These are phyloP conservation scores for Sebastes taczanowskii DNA, from an alignment of 2,797 vertebrate species.

Conservation along the genomic window DNA sequence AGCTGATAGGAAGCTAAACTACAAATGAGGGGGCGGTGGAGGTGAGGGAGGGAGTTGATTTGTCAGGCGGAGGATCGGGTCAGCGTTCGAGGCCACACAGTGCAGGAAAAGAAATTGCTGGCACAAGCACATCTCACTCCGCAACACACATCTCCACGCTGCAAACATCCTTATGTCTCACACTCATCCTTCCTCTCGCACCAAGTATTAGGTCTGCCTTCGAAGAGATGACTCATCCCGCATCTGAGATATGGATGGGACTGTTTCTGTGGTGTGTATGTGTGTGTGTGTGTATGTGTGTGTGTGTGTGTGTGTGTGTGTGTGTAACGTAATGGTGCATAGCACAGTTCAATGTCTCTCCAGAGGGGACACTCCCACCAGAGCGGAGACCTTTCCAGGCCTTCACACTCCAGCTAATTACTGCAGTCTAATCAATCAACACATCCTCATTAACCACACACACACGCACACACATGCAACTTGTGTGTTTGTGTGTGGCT, in stretches of 20 bases:
- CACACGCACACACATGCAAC: slow-evolving; percentile 9
- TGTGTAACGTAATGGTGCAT: slow-evolving; percentile 58
- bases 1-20: slow-evolving; percentile 27
- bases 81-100: slow-evolving; percentile 47
- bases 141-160: slow-evolving; percentile 44
- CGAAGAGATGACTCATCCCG: slow-evolving; percentile 67
- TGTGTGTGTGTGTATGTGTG: not conserved
- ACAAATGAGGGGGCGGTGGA: slow-evolving; percentile 20
- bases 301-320: not conserved
- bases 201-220: slow-evolving; percentile 45
- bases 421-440: slow-evolving; percentile 84
- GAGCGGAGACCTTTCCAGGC: slow-evolving; percentile 70
- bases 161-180: slow-evolving; percentile 51
- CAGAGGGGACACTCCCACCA: slow-evolving; percentile 68
- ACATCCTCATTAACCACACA: slow-evolving; percentile 77
- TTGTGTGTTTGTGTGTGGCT: not conserved
- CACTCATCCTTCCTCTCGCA: slow-evolving; percentile 33
- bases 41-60: slow-evolving; percentile 33
- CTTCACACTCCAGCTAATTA: slow-evolving; percentile 82
- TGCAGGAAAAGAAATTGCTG: slow-evolving; percentile 69
- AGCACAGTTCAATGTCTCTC: slow-evolving; percentile 62
- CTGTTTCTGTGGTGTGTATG: slow-evolving; percentile 8
- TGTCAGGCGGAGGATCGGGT: slow-evolving; percentile 45
- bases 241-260: slow-evolving; percentile 59
- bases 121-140: slow-evolving; percentile 69